Evolutionary conservation across 2,113 vertebrate species (phyloP), one percentile per base, ranked within the genome.

Genomic region (Mus spicilegus): DNA sequence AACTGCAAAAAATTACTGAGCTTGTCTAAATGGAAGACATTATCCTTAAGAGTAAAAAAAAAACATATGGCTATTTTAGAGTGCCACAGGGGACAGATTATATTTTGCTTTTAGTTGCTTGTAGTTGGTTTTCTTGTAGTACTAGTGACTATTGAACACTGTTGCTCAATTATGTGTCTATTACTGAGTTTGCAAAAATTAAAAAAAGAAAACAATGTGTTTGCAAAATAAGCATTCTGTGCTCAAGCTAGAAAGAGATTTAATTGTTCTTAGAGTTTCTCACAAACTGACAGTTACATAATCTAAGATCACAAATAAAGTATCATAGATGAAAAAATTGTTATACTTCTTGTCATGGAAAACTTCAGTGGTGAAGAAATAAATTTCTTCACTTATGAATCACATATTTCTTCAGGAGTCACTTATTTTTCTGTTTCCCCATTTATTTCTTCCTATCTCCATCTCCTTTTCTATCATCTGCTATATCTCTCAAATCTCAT

Each of bases 11-110:
- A 94, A 75, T 19, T 65, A 75, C 36, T 94, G 46, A 69, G 7
- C 80, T 76, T 90, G 46, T 76, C 46, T 76, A 85, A 67, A 77
- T 94, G 61, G n/a, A 85, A 46, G 63, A n/a, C 30, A 69, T 94
- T 76, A 67, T 26, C 46, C 54, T 67, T 75, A 46, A 56, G 28
- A 20, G 36, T 70, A 76, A 56, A 56, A 65, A 11, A 56, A 56
- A 65, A 11, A n/a, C 70, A 90, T 75, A 3, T 76, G 49, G n/a
- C n/a, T 19, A 58, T 11, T 88, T 80, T 9, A 88, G 8, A 28
- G 16, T 90, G 28, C 36, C 58, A 46, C 14, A n/a, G 28, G 70
- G 78, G 6, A 85, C 5, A 56, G 1, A 56, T 94, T 76, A 67
- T 8, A 26, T 84, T 94, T 90, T 76, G 46, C 24, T 67, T 67